Conservation (phyloP, 2,888 invertebrate species). For the Keiferia lycopersicella region DNA sequence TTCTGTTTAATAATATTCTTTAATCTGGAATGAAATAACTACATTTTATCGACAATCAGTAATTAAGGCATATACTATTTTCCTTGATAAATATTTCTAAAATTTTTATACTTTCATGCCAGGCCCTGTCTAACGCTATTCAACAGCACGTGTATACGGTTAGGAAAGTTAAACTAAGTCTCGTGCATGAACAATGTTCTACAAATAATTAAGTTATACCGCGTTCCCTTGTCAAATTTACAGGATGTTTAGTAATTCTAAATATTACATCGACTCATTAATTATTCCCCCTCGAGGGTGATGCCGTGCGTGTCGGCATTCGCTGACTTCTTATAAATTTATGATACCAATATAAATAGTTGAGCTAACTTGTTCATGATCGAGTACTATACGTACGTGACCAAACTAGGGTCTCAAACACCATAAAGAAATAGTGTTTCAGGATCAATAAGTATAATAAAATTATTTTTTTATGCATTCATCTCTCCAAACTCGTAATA, state of each 20-base stretch:
- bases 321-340: conserved; percentile 66
- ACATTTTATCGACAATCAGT: too few relatives aligned
- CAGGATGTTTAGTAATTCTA: conserved; percentile 57
- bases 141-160: background rate
- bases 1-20: too few relatives aligned
- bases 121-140: conserved; percentile 2
- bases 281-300: conserved; percentile 53
- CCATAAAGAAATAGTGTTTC: too few relatives aligned
- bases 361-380: conserved; percentile 55
- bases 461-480: too few relatives aligned
- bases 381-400: conserved; percentile 37
- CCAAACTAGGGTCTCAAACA: too few relatives aligned
- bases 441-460: too few relatives aligned
- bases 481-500: too few relatives aligned
- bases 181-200: background rate
- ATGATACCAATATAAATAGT: conserved; percentile 75
- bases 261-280: conserved; percentile 63
- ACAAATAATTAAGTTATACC: conserved; percentile 15
- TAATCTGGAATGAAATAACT: too few relatives aligned
- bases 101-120: too few relatives aligned
- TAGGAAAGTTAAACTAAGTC: conserved; percentile 13
- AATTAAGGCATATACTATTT: too few relatives aligned
- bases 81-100: too few relatives aligned
- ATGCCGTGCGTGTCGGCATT: conserved; percentile 55
- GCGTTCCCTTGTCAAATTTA: conserved; percentile 53